phyloP scores from a whole-genome alignment of 2,797 vertebrate species.

The Gymnocypris eckloni region DNA sequence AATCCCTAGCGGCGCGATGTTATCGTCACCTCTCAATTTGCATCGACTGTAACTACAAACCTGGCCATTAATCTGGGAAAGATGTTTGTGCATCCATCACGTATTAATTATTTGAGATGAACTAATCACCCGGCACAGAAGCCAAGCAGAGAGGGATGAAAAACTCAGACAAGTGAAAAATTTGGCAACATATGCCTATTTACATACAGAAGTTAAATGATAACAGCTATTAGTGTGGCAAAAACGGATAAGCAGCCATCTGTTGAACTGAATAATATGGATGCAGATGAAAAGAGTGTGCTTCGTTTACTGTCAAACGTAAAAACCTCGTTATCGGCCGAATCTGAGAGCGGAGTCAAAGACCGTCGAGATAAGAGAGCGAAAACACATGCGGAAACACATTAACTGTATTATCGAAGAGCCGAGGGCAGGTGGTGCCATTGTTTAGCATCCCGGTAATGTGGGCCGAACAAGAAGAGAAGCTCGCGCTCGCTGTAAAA shows the following conservation, averaged over 20 bases:
- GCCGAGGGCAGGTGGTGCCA: conserved; percentile 56
- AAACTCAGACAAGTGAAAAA: conserved; percentile 58
- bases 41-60: conserved; percentile 44
- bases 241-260: conserved; percentile 63
- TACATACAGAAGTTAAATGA: conserved; percentile 60
- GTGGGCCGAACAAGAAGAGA: conserved; percentile 50
- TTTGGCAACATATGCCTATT: conserved; percentile 63
- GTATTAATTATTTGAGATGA: conserved; percentile 64
- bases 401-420: conserved; percentile 55
- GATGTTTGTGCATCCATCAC: conserved; percentile 61
- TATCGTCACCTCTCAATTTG: conserved; percentile 54
- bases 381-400: conserved; percentile 47
- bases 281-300: conserved; percentile 43
- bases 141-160: conserved; percentile 54
- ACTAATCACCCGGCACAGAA: conserved; percentile 62
- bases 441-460: conserved; percentile 59
- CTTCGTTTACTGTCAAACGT: conserved; percentile 57
- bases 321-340: conserved; percentile 49
- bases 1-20: conserved; percentile 48
- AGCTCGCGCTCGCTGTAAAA: conserved; percentile 55
- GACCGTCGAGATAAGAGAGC: conserved; percentile 56
- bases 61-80: conserved; percentile 58
- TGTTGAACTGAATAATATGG: conserved; percentile 61
- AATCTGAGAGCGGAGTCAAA: conserved; percentile 55
- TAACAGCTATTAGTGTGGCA: conserved; percentile 62